Base-by-base conservation (phyloP, 2,113 vertebrate species). In the Macquaria ambigua region DNA sequence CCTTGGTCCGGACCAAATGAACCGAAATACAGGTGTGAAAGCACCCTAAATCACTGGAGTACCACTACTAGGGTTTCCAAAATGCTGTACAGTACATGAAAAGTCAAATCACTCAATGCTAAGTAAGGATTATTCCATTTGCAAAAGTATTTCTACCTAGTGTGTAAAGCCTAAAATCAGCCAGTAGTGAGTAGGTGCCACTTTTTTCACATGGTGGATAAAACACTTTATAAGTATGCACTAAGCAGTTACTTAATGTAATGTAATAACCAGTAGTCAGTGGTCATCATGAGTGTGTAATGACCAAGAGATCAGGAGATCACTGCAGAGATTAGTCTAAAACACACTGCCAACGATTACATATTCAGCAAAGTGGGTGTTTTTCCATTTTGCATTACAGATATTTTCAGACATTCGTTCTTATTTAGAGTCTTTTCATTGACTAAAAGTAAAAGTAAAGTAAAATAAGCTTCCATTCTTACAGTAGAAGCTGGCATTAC, bases 281-380 rank as follows among this genome's bases (percentile, higher is more conserved):
- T n/a, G 55, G 53, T 69, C 72, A 69, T 59, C 41, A 59, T 12
- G 73, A 59, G 28, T 28, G 7, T 1, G 14, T 21, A 25, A 74
- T 39, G 23, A 69, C 64, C 43, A 15, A 23, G 3, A 31, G 31
- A 31, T 69, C 55, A 58, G 48, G 23, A 77, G 61, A 28, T 59
- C 16, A 2, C 52, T 10, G 48, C 48, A 76, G 39, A 56, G 23
- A 63, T 28, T 23, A 18, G 4, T 50, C 37, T 67, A 31, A 70
- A 61, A 66, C 14, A 43, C 52, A 21, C 23, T 21, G 20, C 14
- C 10, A 12, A 55, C 34, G 0, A 23, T 25, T 28, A 34, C 8
- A 37, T 61, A 55, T 76, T 61, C 81, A 80, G 9, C 52, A 55
- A 5, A 72, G 77, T 69, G 39, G 62, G 41, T 34, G 31, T 77